Percentiles rank a stretch among this genome's conserved stretches.
phyloP scores from a whole-genome alignment of 2,888 invertebrate species.

The Caenorhabditis macrosperma region DNA sequence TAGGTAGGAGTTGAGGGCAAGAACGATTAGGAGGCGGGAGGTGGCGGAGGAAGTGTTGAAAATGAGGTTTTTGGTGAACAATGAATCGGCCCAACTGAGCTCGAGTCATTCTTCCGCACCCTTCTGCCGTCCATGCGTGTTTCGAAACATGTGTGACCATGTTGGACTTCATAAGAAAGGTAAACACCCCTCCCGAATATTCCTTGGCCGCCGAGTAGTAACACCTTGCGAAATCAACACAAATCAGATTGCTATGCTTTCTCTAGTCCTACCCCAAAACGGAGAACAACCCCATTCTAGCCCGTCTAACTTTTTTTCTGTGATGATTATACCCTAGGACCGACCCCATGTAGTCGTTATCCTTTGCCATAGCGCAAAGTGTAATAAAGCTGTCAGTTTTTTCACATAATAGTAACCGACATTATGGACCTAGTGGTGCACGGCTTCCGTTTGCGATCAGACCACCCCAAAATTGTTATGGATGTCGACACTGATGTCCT shows the following conservation, averaged over 20 bases:
- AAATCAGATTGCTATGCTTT: neutral
- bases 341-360: neutral
- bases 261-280: neutral
- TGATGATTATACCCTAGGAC: neutral
- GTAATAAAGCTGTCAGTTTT: slow-evolving; percentile 53
- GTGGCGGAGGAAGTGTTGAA: slow-evolving; percentile 40
- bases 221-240: slow-evolving; percentile 1
- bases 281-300: no score
- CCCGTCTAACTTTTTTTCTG: no score
- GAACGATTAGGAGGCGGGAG: slow-evolving; percentile 53
- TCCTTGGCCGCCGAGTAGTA: neutral
- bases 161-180: slow-evolving; percentile 50
- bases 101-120: slow-evolving; percentile 14
- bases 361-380: slow-evolving; percentile 1
- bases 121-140: slow-evolving; percentile 21
- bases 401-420: slow-evolving; percentile 20
- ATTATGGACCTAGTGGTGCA: slow-evolving; percentile 11
- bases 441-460: neutral
- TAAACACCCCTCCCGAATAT: slow-evolving; percentile 25
- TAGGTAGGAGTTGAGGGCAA: slow-evolving; percentile 14
- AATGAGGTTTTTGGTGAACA: slow-evolving; percentile 51
- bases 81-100: slow-evolving; percentile 16
- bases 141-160: slow-evolving; percentile 47
- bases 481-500: neutral
- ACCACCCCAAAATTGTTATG: neutral